phyloP scores from a whole-genome alignment of 2,888 invertebrate species.

The Junonia oenone region DNA sequence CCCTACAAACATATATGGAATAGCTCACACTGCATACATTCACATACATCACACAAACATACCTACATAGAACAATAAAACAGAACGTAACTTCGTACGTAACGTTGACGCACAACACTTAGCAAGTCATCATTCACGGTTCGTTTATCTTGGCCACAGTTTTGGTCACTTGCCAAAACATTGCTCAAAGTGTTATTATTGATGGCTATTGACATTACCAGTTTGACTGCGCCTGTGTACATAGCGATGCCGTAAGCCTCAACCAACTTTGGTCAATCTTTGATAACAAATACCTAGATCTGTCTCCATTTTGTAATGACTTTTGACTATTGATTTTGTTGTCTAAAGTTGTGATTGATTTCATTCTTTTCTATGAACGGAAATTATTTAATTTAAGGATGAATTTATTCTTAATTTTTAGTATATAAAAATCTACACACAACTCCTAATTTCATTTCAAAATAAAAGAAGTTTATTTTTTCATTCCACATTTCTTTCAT shows the following conservation, averaged over 20 bases:
- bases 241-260: constrained; percentile 22
- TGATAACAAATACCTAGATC: constrained; percentile 20
- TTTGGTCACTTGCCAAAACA: constrained; percentile 35
- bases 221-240: constrained; percentile 32
- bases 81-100: neutral
- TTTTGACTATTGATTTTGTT: neutral
- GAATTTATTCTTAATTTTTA: too few species aligned
- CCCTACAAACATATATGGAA: too few species aligned
- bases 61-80: neutral
- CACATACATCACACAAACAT: too few species aligned
- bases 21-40: too few species aligned
- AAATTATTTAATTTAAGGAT: too few species aligned
- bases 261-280: constrained; percentile 19
- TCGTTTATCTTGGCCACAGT: constrained; percentile 32
- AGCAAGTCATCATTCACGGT: constrained; percentile 19
- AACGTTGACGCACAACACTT: constrained; percentile 2
- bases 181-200: constrained; percentile 37
- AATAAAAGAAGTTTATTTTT: too few species aligned
- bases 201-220: constrained; percentile 37
- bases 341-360: too few species aligned
- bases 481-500: too few species aligned
- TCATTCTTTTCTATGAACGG: too few species aligned
- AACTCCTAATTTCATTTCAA: too few species aligned
- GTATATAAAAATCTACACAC: too few species aligned
- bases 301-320: constrained; percentile 4